Evolutionary conservation across 2,797 vertebrate species (phyloP).

Genomic region (Scyliorhinus canicula): DNA sequence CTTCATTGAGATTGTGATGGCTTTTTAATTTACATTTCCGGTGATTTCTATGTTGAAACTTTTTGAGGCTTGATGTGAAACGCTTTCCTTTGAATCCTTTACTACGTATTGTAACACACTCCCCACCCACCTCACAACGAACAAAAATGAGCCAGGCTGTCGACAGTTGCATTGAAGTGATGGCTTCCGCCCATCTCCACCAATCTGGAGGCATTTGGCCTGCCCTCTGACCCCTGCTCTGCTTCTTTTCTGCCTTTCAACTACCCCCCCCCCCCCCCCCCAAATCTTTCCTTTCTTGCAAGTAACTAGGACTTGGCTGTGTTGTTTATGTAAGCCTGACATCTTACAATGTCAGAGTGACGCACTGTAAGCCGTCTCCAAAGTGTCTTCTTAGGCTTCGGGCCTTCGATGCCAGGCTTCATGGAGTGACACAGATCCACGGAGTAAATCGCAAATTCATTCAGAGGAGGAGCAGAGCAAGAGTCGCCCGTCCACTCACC

Average conservation of each 20-base stretch:
- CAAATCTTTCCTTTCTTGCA: neutral
- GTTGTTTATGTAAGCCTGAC: no score
- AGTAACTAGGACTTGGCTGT: no score
- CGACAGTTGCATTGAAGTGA: no score
- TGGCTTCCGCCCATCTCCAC: neutral
- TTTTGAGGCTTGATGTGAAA: neutral
- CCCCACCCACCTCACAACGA: neutral
- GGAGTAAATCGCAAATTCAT: neutral
- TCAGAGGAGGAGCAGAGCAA: neutral
- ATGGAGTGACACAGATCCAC: no score
- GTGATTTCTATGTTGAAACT: neutral
- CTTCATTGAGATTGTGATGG: conserved; percentile 21
- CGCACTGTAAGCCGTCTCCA: neutral
- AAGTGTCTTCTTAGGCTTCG: neutral
- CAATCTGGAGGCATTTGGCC: neutral
- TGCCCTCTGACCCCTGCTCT: no score
- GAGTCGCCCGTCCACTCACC: neutral
- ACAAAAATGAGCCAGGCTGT: no score
- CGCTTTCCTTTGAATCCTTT: neutral
- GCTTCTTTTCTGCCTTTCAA: no score
- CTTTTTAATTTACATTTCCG: conserved; percentile 7
- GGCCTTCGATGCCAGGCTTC: neutral
- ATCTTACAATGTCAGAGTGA: neutral
- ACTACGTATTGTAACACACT: neutral
- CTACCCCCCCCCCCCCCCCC: no score